Percentiles rank a stretch among this genome's conserved stretches.
These are phyloP conservation scores for Leptinotarsa haldemani DNA, from an alignment of 2,888 invertebrate genomes.

Conservation along the genomic window DNA sequence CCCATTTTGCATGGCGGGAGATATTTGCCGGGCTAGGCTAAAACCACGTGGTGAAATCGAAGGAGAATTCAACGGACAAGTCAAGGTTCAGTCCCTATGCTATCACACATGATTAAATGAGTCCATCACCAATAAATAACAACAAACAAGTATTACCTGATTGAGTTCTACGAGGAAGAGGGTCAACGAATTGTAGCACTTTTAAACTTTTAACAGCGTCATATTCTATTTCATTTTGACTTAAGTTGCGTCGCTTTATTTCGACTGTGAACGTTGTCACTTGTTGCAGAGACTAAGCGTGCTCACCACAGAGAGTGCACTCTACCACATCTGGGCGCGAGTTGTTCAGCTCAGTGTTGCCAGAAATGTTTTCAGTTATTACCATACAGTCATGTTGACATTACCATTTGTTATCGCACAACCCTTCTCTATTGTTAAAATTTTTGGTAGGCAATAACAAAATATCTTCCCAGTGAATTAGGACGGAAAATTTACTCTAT, in stretches of 20 bases:
- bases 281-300: conserved; percentile 8
- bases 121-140: neutral
- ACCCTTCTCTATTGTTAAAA: no score
- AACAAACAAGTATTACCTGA: neutral
- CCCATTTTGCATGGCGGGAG: neutral
- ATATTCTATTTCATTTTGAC: conserved; percentile 6
- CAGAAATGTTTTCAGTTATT: no score
- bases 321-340: neutral
- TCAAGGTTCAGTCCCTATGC: neutral
- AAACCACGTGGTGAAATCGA: neutral
- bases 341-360: neutral
- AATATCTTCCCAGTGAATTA: no score
- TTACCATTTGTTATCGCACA: no score
- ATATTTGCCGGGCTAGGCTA: neutral
- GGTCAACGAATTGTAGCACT: neutral
- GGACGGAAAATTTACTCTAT: no score
- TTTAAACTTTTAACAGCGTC: neutral
- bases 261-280: conserved; percentile 7
- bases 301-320: conserved; percentile 3
- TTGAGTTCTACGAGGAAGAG: neutral
- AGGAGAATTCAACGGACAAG: neutral
- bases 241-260: neutral
- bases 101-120: neutral
- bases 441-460: no score
- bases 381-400: no score